A percentile compares a stretch with the other conserved stretches of the same genome.
These are phyloP conservation scores for Helicoverpa assulta DNA, from an alignment of 2,888 invertebrate species.

Conservation along the genomic window DNA sequence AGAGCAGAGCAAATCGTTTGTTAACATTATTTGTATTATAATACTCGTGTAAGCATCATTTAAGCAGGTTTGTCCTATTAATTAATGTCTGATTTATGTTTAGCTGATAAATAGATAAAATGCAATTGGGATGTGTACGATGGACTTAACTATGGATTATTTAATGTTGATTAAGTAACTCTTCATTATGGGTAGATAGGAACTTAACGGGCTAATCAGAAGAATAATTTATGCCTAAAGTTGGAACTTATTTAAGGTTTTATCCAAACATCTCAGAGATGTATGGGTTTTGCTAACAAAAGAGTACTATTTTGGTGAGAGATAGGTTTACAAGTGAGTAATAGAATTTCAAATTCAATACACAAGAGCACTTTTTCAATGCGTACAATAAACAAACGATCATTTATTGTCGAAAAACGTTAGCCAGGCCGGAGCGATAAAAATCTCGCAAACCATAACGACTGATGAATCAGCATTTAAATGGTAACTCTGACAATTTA, in stretches of 20 bases:
- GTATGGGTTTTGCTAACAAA: neutral
- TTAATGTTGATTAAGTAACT: neutral
- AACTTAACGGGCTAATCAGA: constrained; percentile 12
- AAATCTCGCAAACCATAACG: constrained; percentile 72
- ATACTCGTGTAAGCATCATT: constrained; percentile 14
- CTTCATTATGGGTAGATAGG: neutral
- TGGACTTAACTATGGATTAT: neutral
- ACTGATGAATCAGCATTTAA: constrained; percentile 81
- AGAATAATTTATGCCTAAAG: constrained; percentile 11
- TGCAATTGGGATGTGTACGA: no score
- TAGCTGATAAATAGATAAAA: constrained; percentile 10
- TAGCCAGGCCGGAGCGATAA: constrained; percentile 64
- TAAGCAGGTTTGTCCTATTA: neutral
- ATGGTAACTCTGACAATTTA: constrained; percentile 66
- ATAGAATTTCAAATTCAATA: constrained; percentile 5
- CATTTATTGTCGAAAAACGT: constrained; percentile 65
- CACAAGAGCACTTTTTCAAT: constrained; percentile 26
- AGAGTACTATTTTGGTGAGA: neutral
- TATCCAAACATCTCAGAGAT: neutral
- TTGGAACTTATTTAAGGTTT: neutral
- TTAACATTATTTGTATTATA: constrained; percentile 30
- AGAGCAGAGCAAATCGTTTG: constrained; percentile 31
- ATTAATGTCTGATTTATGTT: constrained; percentile 22
- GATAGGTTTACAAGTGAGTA: neutral
- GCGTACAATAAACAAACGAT: constrained; percentile 49